phyloP scores from a whole-genome alignment of 2,888 invertebrate species.

The Cetonia aurata region DNA sequence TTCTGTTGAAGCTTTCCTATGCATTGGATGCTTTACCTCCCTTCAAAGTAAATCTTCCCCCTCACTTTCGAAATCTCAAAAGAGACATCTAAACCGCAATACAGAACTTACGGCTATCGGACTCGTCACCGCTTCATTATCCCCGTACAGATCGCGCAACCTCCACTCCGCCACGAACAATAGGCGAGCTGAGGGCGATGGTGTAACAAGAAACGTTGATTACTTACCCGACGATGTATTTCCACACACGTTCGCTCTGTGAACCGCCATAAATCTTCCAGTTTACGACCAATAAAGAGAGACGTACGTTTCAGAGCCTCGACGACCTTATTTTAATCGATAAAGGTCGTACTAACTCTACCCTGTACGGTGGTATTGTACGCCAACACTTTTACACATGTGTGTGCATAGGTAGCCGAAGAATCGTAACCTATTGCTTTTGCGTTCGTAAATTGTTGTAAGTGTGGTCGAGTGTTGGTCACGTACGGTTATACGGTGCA shows the following conservation, averaged over 20 bases:
- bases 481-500: neutral
- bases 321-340: constrained; percentile 41
- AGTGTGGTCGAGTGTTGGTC: constrained; percentile 5
- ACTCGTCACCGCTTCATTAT: constrained; percentile 18
- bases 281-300: constrained; percentile 38
- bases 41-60: no score
- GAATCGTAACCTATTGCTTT: no score
- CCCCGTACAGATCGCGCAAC: neutral
- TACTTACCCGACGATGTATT: constrained; percentile 17
- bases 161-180: constrained; percentile 9
- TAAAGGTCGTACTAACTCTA: constrained; percentile 26
- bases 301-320: constrained; percentile 25
- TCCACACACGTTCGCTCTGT: constrained; percentile 21
- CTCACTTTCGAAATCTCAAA: no score
- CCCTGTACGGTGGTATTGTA: neutral
- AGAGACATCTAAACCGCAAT: no score
- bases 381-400: no score
- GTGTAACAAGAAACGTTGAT: constrained; percentile 33
- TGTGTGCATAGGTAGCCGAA: neutral
- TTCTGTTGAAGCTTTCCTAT: no score
- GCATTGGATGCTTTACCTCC: no score
- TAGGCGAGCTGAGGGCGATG: constrained; percentile 14
- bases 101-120: no score
- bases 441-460: neutral
- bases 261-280: constrained; percentile 36